These are phyloP conservation scores for Acanthornis magna DNA, from an alignment of 2,797 vertebrate species.

Conservation along the genomic window DNA sequence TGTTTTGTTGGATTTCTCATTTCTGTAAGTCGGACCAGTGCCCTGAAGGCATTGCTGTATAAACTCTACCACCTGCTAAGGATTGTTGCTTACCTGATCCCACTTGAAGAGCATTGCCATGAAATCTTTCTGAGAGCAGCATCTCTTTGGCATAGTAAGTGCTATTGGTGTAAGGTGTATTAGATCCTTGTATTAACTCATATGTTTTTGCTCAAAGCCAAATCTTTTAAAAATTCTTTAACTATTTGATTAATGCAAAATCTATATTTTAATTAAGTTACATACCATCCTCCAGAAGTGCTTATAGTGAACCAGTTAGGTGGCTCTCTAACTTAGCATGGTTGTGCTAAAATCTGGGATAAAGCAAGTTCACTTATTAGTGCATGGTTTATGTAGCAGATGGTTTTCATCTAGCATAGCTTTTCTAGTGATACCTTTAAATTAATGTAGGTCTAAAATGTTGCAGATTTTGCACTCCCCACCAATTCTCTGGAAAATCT, in stretches of 20 bases:
- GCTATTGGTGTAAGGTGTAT: neutral
- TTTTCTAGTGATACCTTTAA: slow-evolving; percentile 15
- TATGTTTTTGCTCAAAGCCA: neutral
- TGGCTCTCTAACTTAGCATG: neutral
- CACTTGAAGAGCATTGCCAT: neutral
- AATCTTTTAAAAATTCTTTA: neutral
- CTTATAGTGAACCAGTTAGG: neutral
- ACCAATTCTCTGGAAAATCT: neutral
- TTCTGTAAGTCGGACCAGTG: neutral
- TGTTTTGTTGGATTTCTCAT: neutral
- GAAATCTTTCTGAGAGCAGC: neutral
- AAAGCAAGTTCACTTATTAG: neutral
- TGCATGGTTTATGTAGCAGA: neutral
- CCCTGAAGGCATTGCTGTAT: neutral
- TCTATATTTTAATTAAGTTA: neutral
- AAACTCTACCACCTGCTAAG: neutral
- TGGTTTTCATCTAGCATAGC: neutral
- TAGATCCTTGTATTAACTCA: neutral
- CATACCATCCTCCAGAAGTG: neutral
- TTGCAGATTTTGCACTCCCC: neutral
- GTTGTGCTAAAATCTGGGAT: neutral
- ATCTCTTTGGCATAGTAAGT: neutral
- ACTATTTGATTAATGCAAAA: neutral
- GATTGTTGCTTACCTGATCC: neutral
- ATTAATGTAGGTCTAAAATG: neutral